A percentile compares a stretch with the other conserved stretches of the same genome.
These are phyloP conservation scores for Microcebus ravelobensis DNA, from an alignment of 2,113 vertebrate species.

Conservation along the genomic window DNA sequence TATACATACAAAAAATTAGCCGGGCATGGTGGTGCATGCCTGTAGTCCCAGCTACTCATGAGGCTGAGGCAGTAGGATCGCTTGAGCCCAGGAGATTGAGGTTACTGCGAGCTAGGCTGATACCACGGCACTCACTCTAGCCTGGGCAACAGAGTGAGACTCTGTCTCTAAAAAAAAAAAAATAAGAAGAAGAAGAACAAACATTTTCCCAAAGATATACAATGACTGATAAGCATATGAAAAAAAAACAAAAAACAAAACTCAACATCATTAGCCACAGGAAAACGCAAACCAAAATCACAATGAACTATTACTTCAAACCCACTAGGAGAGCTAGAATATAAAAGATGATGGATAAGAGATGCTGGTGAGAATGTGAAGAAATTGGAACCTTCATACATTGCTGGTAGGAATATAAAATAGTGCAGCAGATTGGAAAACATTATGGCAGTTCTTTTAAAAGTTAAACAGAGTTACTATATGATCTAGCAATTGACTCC, in stretches of 20 bases:
- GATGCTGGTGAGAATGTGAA: not conserved
- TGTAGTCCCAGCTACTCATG: too few species aligned
- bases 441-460: not conserved
- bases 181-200: not conserved
- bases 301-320: not conserved
- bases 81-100: too few species aligned
- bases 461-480: not conserved
- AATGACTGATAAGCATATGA: not conserved
- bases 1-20: too few species aligned
- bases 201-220: not conserved
- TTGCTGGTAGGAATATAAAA: not conserved
- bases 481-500: not conserved
- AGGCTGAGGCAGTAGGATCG: too few species aligned
- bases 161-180: not conserved
- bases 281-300: not conserved
- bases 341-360: not conserved
- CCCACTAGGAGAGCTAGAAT: not conserved
- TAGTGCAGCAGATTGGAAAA: not conserved
- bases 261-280: not conserved
- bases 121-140: too few species aligned
- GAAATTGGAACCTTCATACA: not conserved
- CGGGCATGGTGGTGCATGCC: too few species aligned
- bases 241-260: not conserved
- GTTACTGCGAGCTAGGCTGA: too few species aligned
- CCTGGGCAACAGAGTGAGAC: too few species aligned